phyloP scores from a whole-genome alignment of 2,113 vertebrate genomes.

The Glaucomys volans region DNA sequence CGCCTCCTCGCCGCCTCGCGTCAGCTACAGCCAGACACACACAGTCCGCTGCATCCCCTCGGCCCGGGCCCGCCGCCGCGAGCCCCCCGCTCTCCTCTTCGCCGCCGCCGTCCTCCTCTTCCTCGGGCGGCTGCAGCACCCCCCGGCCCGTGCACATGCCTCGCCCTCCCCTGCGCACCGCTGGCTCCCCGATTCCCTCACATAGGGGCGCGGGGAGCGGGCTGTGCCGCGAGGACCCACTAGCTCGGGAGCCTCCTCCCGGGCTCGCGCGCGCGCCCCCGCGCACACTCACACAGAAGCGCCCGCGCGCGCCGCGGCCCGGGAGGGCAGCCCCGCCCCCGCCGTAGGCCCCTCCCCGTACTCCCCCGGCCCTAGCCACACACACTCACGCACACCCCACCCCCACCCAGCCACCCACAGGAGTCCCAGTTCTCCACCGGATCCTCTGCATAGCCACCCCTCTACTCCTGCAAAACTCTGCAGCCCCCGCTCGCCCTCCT shows the following conservation, averaged over 20 bases:
- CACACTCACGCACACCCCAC: not conserved
- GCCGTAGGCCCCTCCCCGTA: conserved; percentile 58
- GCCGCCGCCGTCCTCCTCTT: conserved; percentile 81
- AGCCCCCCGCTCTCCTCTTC: conserved; percentile 78
- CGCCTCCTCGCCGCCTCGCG: conserved; percentile 84
- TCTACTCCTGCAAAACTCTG: conserved; percentile 46
- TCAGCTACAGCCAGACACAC: conserved; percentile 87
- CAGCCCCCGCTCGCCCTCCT: not conserved
- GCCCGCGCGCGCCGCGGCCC: conserved; percentile 19
- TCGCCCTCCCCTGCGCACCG: conserved; percentile 78
- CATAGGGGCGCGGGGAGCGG: conserved; percentile 71
- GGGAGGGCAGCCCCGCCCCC: conserved; percentile 37
- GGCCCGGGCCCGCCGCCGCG: conserved; percentile 84
- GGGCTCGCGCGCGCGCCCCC: conserved; percentile 60
- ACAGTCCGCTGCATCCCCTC: conserved; percentile 82
- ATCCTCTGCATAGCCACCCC: conserved; percentile 25
- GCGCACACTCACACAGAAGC: conserved; percentile 1
- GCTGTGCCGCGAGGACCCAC: conserved; percentile 59
- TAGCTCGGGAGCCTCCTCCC: conserved; percentile 42
- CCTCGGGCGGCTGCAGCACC: conserved; percentile 81
- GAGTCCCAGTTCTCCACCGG: conserved; percentile 2
- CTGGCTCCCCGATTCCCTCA: conserved; percentile 80
- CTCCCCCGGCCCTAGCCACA: not conserved
- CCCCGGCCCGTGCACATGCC: conserved; percentile 85
- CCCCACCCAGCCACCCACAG: conserved; percentile 14